Evolutionary conservation across 2,113 vertebrate species (phyloP).

Genomic region (Dasyprocta punctata): DNA sequence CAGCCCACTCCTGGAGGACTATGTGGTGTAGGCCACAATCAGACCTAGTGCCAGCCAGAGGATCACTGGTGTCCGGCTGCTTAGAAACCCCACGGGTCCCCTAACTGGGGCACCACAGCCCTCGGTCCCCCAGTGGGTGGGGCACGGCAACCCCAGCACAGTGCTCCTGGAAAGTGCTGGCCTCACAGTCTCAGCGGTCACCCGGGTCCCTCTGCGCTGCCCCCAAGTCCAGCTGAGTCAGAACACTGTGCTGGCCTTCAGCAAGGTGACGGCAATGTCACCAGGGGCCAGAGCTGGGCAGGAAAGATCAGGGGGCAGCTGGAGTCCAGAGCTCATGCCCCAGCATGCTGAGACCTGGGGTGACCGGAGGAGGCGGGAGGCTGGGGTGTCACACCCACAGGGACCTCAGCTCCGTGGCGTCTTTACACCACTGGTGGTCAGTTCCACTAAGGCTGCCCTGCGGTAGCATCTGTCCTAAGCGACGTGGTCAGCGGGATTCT

Average conservation of each 20-base stretch:
- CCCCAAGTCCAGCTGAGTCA: fast-evolving
- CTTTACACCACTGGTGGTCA: background rate
- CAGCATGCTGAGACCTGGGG: fast-evolving
- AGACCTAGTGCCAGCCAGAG: background rate
- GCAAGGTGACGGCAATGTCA: fast-evolving
- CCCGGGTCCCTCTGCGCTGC: background rate
- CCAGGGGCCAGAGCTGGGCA: fast-evolving
- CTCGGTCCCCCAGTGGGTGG: background rate
- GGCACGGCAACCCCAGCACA: background rate
- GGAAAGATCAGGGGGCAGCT: fast-evolving
- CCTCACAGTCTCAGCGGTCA: background rate
- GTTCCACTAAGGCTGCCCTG: background rate
- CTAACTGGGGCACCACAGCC: background rate
- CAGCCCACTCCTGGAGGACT: background rate
- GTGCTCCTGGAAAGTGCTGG: background rate
- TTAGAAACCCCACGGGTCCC: background rate
- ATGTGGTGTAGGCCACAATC: fast-evolving
- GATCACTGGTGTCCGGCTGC: fast-evolving
- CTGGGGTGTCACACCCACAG: background rate
- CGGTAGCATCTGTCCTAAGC: background rate
- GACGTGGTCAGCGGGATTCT: background rate
- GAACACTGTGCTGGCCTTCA: fast-evolving
- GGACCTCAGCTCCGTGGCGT: background rate
- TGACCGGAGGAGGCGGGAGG: fast-evolving
- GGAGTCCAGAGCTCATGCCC: background rate